These are phyloP conservation scores for Neodiprion virginianus DNA, from an alignment of 1,140 invertebrate genomes.

Conservation along the genomic window DNA sequence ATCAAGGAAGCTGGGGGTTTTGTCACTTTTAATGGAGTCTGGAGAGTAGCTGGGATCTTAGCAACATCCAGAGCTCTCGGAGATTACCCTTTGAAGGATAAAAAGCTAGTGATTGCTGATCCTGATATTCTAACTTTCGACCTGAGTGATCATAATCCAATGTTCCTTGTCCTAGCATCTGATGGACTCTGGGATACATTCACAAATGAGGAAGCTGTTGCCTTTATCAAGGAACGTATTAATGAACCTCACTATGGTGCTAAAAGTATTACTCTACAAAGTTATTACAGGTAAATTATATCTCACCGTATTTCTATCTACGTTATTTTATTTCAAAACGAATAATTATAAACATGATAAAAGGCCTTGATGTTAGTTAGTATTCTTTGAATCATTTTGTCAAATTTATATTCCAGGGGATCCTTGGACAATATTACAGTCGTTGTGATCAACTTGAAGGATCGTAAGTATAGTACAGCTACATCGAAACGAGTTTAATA, in stretches of 20 bases:
- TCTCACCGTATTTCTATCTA: constrained; percentile 9
- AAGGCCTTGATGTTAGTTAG: background rate
- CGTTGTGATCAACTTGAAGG: constrained; percentile 85
- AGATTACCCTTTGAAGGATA: constrained; percentile 94
- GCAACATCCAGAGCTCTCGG: constrained; percentile 94
- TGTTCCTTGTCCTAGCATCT: constrained; percentile 90
- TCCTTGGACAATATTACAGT: constrained; percentile 97
- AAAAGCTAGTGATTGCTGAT: constrained; percentile 91
- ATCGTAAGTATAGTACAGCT: constrained; percentile 36
- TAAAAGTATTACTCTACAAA: constrained; percentile 87
- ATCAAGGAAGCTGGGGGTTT: constrained; percentile 93
- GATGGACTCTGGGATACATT: constrained; percentile 98
- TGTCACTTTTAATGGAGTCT: constrained; percentile 94
- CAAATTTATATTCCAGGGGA: constrained; percentile 63
- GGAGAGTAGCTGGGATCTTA: constrained; percentile 94
- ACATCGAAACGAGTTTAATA: background rate
- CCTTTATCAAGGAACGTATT: constrained; percentile 82
- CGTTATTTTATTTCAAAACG: constrained; percentile 18
- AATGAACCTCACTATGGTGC: constrained; percentile 88
- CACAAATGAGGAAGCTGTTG: constrained; percentile 91
- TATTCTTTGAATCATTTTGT: background rate
- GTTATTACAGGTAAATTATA: constrained; percentile 72
- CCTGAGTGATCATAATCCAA: constrained; percentile 81
- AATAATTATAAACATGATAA: background rate
- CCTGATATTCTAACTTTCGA: constrained; percentile 96